Evolutionary conservation across 2,888 invertebrate genomes (phyloP), one percentile per base, ranked within the genome.

Genomic region (Hedychridium roseum): DNA sequence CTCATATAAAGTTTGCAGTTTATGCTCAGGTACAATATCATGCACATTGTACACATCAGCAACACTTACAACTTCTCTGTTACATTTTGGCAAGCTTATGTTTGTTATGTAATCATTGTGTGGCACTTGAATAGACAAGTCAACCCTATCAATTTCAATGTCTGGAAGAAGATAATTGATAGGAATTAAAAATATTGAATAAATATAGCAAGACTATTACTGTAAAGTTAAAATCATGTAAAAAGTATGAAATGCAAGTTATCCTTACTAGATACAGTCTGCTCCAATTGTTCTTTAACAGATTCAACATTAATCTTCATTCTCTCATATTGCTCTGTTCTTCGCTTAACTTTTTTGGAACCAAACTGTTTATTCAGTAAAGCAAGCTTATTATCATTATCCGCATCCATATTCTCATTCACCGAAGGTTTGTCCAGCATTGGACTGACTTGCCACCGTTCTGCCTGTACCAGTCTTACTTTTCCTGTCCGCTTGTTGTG

Each of bases 121-220:
- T 35, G 23, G 15, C 32, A 52, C 27, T 4, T 45, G 27, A 2
- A 1, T 12, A 0, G 62, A 49, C 2, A 62, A 41, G 4, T 62
- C 62, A 21, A n/a, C 5, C 4, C 38, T 52, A 7, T 62, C 37
- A 4, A 63, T 54, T 57, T 18, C 40, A 50, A 38, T 87, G 88
- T 76, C 84, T 97, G 60, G 87, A 88, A 66, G 86, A 88, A 57
- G 97, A 97, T 81, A 97, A 97, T 78, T 87, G 90, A 83, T 90
- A 90, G 20, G 81, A 96, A 61, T 83, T 94, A 55, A 93, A 96
- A 80, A 84, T 96, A 79, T n/a, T 2, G 34, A 11, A 79, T 96
- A 57, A 88, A 91, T 76, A 87, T 94, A 48, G 90, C 91, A 0
- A 85, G 86, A 88, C 78, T 89, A 86, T 68, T 91, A 90, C 3